These are phyloP conservation scores for Halictus rubicundus DNA, from an alignment of 1,140 invertebrate species.

Conservation along the genomic window DNA sequence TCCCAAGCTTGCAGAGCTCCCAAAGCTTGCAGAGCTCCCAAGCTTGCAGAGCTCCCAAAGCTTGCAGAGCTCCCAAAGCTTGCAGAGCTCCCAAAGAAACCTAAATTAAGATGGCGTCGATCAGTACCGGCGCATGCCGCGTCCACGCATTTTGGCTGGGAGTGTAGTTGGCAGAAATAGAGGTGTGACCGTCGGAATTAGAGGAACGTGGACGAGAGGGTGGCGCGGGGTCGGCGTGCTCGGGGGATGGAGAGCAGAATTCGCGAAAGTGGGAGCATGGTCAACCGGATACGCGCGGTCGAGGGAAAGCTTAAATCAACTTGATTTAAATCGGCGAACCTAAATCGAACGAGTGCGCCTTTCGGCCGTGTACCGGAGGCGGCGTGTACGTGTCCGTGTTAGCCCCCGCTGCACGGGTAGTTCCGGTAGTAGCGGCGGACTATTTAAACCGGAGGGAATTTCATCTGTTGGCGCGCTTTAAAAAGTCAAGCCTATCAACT, in stretches of 20 bases:
- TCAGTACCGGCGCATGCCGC: too few species aligned
- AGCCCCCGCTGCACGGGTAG: neutral
- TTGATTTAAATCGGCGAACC: conserved; percentile 65
- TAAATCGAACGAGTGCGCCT: conserved; percentile 52
- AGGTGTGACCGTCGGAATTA: conserved; percentile 5
- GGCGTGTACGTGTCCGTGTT: neutral
- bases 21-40: too few species aligned
- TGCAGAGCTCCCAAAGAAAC: too few species aligned
- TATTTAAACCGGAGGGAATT: conserved; percentile 62
- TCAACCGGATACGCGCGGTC: conserved; percentile 48
- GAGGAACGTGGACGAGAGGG: neutral
- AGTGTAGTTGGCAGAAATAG: neutral
- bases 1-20: too few species aligned
- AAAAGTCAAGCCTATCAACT: conserved; percentile 57
- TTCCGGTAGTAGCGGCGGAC: conserved; percentile 37
- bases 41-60: too few species aligned
- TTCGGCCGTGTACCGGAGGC: neutral
- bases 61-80: too few species aligned
- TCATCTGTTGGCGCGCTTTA: conserved; percentile 50
- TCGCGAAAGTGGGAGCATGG: conserved; percentile 54
- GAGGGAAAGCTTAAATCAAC: conserved; percentile 64
- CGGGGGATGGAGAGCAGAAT: neutral
- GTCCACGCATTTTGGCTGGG: too few species aligned
- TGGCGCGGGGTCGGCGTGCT: neutral
- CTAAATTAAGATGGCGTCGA: too few species aligned